Conservation (phyloP, 1,140 invertebrate genomes). For the Ooceraea biroi region DNA sequence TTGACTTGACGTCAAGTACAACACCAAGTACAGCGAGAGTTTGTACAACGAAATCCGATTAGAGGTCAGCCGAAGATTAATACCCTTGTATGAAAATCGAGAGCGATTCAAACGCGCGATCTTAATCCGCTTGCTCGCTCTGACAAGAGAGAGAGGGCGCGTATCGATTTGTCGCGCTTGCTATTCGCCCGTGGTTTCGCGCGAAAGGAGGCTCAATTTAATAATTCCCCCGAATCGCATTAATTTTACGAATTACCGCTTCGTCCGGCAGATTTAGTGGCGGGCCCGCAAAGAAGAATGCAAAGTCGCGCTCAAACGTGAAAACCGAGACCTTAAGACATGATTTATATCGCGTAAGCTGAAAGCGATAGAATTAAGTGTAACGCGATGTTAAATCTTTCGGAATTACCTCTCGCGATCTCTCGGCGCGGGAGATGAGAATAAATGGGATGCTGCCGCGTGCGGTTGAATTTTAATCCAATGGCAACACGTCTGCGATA, state of each 20-base stretch:
- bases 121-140: not conserved
- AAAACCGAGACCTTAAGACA: slow-evolving; percentile 31
- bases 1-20: not conserved
- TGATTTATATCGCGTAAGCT: slow-evolving; percentile 44
- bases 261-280: slow-evolving; percentile 41
- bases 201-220: slow-evolving; percentile 26
- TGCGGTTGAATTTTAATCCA: slow-evolving; percentile 36
- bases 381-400: slow-evolving; percentile 45
- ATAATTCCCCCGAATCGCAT: slow-evolving; percentile 42
- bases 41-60: slow-evolving; percentile 27
- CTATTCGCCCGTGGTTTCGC: not conserved
- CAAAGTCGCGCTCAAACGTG: slow-evolving; percentile 41
- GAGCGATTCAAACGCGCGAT: slow-evolving; percentile 7
- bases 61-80: slow-evolving; percentile 48
- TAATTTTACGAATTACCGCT: slow-evolving; percentile 44
- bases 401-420: slow-evolving; percentile 20
- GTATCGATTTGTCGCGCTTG: not conserved
- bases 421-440: not conserved
- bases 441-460: not conserved
- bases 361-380: slow-evolving; percentile 34
- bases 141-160: not conserved
- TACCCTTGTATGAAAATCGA: slow-evolving; percentile 34
- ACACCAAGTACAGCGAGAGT: not conserved
- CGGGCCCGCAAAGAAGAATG: slow-evolving; percentile 19
- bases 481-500: slow-evolving; percentile 18